Evolutionary conservation across 2,113 vertebrate species (phyloP).

Genomic region (Tragelaphus imberbis): DNA sequence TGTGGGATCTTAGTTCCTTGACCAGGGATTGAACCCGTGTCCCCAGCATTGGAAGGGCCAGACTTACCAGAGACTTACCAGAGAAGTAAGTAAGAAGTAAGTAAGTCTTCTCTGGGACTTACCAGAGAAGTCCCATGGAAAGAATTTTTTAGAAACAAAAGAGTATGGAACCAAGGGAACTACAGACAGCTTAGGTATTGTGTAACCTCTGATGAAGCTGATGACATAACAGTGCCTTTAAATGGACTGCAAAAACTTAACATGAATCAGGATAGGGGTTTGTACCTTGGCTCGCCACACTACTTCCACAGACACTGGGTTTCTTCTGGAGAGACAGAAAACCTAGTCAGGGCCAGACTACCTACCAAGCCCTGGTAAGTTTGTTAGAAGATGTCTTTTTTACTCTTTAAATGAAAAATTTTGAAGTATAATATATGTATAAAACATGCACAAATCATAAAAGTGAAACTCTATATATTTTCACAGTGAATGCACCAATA

Average conservation of each 20-base stretch:
- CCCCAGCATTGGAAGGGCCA: not conserved
- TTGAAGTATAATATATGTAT: not conserved
- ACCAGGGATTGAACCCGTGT: not conserved
- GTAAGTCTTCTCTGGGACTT: too few species aligned
- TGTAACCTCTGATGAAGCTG: not conserved
- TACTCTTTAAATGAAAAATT: not conserved
- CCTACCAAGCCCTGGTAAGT: not conserved
- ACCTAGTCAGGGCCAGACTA: not conserved
- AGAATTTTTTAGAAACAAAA: not conserved
- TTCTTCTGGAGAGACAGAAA: not conserved
- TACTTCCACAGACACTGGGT: not conserved
- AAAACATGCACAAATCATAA: not conserved
- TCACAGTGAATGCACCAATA: not conserved
- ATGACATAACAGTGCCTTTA: not conserved
- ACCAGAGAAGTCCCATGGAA: not conserved
- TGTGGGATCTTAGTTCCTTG: not conserved
- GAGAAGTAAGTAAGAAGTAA: too few species aligned
- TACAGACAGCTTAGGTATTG: not conserved
- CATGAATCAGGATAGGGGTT: not conserved
- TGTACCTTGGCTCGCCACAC: not conserved
- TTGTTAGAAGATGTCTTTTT: not conserved
- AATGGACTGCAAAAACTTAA: not conserved
- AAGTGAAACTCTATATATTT: not conserved
- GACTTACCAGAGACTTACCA: too few species aligned
- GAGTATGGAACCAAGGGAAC: not conserved